Evolutionary conservation across 2,888 invertebrate genomes (phyloP).

Genomic region (Polia nebulosa): DNA sequence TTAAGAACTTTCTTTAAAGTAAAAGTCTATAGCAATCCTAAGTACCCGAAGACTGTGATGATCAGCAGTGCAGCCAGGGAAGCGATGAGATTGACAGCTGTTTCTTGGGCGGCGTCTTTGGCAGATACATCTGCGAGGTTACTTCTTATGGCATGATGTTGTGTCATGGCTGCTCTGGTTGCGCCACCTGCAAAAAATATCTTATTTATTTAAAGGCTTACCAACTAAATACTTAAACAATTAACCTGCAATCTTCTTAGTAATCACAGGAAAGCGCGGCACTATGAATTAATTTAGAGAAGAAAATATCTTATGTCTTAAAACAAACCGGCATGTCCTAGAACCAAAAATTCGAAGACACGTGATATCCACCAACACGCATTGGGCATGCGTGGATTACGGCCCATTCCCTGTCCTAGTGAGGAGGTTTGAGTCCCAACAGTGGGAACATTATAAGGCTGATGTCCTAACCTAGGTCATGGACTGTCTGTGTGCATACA

Average conservation of each 20-base stretch:
- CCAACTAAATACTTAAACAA: background rate
- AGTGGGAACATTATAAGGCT: no score
- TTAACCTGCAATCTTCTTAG: background rate
- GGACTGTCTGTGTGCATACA: no score
- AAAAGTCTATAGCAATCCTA: conserved; percentile 27
- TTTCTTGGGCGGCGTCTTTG: conserved; percentile 99
- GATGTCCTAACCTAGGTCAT: no score
- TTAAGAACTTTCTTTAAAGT: background rate
- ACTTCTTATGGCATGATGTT: conserved; percentile 97
- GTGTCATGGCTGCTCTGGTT: conserved; percentile 97
- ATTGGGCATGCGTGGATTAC: no score
- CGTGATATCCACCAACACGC: no score
- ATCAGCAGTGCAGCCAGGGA: conserved; percentile 95
- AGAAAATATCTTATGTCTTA: no score
- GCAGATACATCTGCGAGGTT: conserved; percentile 98
- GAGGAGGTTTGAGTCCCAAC: no score
- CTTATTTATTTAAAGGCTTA: background rate
- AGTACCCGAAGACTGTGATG: conserved; percentile 92
- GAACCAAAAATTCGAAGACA: no score
- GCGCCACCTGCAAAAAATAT: conserved; percentile 93
- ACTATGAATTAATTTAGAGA: background rate
- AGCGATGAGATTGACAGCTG: conserved; percentile 97
- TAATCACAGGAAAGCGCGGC: background rate
- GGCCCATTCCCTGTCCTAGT: no score
- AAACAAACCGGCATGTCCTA: no score